Percentiles rank a stretch among this genome's conserved stretches.
phyloP scores from a whole-genome alignment of 2,888 invertebrate genomes.

The Timema cristinae region DNA sequence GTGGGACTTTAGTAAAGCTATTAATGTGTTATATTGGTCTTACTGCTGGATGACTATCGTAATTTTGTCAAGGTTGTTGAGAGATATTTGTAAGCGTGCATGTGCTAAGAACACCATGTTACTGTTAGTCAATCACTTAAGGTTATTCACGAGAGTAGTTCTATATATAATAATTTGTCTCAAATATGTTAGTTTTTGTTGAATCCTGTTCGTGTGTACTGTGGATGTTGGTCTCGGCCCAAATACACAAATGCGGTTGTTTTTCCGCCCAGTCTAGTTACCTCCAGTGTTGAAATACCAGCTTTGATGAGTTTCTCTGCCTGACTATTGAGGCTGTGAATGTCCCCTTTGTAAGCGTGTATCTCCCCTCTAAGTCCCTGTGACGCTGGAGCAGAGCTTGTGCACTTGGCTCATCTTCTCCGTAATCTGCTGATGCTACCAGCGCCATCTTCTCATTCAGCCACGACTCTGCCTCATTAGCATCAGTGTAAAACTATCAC shows the following conservation, averaged over 20 bases:
- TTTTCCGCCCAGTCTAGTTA: slow-evolving; percentile 42
- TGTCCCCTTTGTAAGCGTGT: slow-evolving; percentile 81
- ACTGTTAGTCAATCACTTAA: too few relatives aligned
- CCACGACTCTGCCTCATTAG: slow-evolving; percentile 97
- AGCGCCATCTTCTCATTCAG: slow-evolving; percentile 92
- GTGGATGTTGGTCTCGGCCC: not conserved
- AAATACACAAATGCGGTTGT: slow-evolving; percentile 33
- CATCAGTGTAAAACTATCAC: slow-evolving; percentile 84
- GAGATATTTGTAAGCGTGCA: too few relatives aligned
- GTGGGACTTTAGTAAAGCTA: too few relatives aligned
- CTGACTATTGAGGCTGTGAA: slow-evolving; percentile 73
- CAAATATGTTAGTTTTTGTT: too few relatives aligned
- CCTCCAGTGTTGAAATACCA: slow-evolving; percentile 66
- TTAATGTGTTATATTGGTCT: too few relatives aligned
- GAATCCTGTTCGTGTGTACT: too few relatives aligned
- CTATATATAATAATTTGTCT: too few relatives aligned
- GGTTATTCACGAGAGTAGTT: too few relatives aligned
- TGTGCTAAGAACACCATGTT: too few relatives aligned
- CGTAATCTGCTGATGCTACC: slow-evolving; percentile 84
- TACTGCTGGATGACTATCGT: too few relatives aligned
- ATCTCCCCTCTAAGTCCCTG: slow-evolving; percentile 81
- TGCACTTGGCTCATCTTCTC: slow-evolving; percentile 87
- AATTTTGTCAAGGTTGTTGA: too few relatives aligned
- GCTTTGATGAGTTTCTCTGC: slow-evolving; percentile 71
- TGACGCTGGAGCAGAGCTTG: slow-evolving; percentile 85